These are phyloP conservation scores for Agonum fuliginosum DNA, from an alignment of 2,888 invertebrate species.

Conservation along the genomic window DNA sequence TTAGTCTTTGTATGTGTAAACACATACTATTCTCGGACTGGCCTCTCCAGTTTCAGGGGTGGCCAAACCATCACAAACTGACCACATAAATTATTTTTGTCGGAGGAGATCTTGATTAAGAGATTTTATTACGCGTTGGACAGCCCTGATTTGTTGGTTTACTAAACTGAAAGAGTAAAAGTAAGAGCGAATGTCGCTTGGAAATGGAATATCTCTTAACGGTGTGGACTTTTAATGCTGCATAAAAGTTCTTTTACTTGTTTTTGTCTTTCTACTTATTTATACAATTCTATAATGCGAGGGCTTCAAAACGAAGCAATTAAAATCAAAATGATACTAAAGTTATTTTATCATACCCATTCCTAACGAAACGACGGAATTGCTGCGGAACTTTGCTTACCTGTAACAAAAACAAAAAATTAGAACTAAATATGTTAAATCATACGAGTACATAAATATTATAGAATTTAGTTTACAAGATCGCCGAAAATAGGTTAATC, in stretches of 20 bases:
- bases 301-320: no score
- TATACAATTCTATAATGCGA: not conserved
- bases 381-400: no score
- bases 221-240: not conserved
- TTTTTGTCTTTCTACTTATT: not conserved
- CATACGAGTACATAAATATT: no score
- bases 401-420: no score
- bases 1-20: constrained; percentile 42
- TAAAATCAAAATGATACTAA: no score
- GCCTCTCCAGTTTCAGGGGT: constrained; percentile 41
- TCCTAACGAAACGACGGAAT: no score
- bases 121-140: not conserved
- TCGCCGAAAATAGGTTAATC: no score
- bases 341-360: no score
- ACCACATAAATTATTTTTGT: not conserved
- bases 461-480: no score
- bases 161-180: not conserved
- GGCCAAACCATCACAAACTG: constrained; percentile 8
- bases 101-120: not conserved
- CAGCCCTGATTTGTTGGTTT: not conserved
- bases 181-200: not conserved
- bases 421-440: no score
- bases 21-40: constrained; percentile 53
- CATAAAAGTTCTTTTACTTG: not conserved
- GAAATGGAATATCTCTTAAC: not conserved